Evolutionary conservation across 2,113 vertebrate species (phyloP).

Genomic region (Ellobius talpinus): DNA sequence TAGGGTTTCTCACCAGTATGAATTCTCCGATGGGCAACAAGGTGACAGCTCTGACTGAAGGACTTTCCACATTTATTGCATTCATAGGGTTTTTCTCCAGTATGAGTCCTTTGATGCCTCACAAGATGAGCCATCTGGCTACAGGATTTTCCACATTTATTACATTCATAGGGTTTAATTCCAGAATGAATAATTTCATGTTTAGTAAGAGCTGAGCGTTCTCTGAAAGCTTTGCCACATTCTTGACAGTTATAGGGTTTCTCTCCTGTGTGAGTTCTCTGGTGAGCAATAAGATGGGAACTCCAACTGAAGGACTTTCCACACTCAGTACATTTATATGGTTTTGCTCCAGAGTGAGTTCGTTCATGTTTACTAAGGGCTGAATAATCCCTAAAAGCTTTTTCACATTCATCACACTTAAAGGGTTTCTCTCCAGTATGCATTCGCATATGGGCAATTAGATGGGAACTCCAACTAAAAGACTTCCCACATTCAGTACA

Average conservation of each 20-base stretch:
- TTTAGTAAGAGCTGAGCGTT: slow-evolving; percentile 82
- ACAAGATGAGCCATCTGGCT: slow-evolving; percentile 83
- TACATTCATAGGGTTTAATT: slow-evolving; percentile 83
- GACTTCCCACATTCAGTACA: slow-evolving; percentile 82
- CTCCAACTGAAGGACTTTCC: slow-evolving; percentile 83
- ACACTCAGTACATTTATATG: slow-evolving; percentile 82
- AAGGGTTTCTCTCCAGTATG: slow-evolving; percentile 84
- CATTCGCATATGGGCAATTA: slow-evolving; percentile 82
- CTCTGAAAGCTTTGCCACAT: slow-evolving; percentile 83
- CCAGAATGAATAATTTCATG: slow-evolving; percentile 85
- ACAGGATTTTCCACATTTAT: slow-evolving; percentile 83
- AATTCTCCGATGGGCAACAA: slow-evolving; percentile 83
- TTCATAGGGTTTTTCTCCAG: slow-evolving; percentile 83
- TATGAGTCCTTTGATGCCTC: slow-evolving; percentile 83
- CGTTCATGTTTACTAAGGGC: slow-evolving; percentile 82
- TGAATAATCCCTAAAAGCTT: slow-evolving; percentile 81
- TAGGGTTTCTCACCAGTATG: slow-evolving; percentile 84
- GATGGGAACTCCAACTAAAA: slow-evolving; percentile 82
- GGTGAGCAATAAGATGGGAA: slow-evolving; percentile 82
- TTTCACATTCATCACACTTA: slow-evolving; percentile 82
- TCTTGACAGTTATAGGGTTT: slow-evolving; percentile 82
- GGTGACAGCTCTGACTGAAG: slow-evolving; percentile 83
- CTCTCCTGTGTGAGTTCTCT: slow-evolving; percentile 82
- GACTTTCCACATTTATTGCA: slow-evolving; percentile 84
- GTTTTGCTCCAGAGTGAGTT: slow-evolving; percentile 82